Conservation (phyloP, 2,888 invertebrate genomes). For the Philereme vetulata region DNA sequence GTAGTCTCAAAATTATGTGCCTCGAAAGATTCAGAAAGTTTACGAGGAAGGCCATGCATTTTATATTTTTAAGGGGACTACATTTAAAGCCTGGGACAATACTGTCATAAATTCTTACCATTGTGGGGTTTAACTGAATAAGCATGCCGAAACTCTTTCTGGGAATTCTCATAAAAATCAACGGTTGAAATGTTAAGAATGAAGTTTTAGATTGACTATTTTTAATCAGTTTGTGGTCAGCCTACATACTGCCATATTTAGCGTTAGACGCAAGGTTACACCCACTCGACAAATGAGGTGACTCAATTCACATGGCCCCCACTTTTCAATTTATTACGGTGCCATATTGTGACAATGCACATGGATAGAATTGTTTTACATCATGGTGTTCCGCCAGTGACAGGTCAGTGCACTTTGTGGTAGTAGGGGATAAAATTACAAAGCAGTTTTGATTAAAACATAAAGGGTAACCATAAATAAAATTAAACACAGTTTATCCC, state of each 20-base stretch:
- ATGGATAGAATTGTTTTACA: slow-evolving; percentile 5
- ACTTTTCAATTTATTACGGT: slow-evolving; percentile 17
- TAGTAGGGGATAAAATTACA: neutral
- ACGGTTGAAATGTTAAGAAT: slow-evolving; percentile 20
- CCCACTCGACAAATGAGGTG: slow-evolving; percentile 59
- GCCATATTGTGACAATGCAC: neutral
- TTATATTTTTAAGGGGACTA: slow-evolving; percentile 16
- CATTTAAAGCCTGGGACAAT: slow-evolving; percentile 26
- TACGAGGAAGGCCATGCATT: slow-evolving; percentile 3
- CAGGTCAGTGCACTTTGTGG: neutral
- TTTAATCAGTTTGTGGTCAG: slow-evolving; percentile 14
- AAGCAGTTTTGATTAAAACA: too few relatives aligned
- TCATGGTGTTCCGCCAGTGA: slow-evolving; percentile 8
- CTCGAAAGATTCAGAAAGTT: neutral
- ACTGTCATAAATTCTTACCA: slow-evolving; percentile 22
- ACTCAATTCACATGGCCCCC: slow-evolving; percentile 53
- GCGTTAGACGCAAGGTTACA: slow-evolving; percentile 66
- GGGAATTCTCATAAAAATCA: slow-evolving; percentile 16
- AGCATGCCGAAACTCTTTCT: slow-evolving; percentile 14
- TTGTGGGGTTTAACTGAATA: slow-evolving; percentile 10
- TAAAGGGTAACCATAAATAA: too few relatives aligned
- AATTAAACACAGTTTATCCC: too few relatives aligned
- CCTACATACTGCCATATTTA: slow-evolving; percentile 71
- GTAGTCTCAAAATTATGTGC: neutral
- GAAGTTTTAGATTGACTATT: slow-evolving; percentile 21